Percentiles rank a stretch among this genome's conserved stretches.
These are phyloP conservation scores for Cariama cristata DNA, from an alignment of 2,113 vertebrate species.

Conservation along the genomic window DNA sequence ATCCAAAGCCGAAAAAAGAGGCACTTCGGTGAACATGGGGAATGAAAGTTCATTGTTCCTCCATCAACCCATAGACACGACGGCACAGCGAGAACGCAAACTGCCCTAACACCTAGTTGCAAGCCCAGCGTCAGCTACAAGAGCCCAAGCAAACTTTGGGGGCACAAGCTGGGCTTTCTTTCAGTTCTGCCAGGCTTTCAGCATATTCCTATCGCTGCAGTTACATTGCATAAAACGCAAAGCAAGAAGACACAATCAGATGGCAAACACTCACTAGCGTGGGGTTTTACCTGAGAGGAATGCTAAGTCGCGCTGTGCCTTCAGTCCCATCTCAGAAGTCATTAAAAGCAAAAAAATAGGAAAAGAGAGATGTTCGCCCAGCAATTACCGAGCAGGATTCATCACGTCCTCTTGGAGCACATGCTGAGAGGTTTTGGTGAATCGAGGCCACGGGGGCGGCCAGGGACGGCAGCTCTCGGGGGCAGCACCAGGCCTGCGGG, in stretches of 20 bases:
- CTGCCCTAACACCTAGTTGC: background rate
- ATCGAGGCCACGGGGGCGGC: background rate
- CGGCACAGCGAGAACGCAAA: accelerated
- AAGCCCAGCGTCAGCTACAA: background rate
- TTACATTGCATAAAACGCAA: background rate
- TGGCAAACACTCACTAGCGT: accelerated
- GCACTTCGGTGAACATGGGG: accelerated
- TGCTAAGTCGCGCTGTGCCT: background rate
- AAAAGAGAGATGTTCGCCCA: background rate
- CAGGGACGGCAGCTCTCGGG: background rate
- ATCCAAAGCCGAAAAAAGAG: background rate
- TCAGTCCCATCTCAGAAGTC: background rate
- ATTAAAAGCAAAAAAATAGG: background rate
- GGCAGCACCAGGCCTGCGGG: too few relatives aligned
- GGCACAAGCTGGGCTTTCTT: too few relatives aligned
- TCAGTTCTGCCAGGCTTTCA: background rate
- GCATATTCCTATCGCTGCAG: accelerated
- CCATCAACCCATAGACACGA: accelerated
- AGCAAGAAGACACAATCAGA: background rate
- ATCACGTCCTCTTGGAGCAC: background rate
- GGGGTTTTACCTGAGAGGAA: conserved; percentile 25
- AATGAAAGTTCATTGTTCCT: background rate
- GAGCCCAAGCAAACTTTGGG: background rate
- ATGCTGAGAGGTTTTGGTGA: background rate
- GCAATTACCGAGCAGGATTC: background rate